Evolutionary conservation across 2,113 vertebrate species (phyloP).

Genomic region (Jaculus jaculus): DNA sequence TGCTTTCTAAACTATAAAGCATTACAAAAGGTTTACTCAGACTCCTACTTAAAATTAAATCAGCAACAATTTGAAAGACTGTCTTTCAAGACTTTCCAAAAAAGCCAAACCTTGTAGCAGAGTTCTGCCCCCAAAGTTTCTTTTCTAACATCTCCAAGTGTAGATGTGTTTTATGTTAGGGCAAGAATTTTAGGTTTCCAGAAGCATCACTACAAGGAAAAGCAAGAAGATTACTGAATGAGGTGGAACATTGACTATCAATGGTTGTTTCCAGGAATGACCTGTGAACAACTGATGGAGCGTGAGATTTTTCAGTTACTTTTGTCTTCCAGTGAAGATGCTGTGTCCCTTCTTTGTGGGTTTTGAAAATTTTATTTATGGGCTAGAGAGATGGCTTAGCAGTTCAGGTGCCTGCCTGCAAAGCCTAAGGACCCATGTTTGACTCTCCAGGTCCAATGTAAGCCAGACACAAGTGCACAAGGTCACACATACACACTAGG

Average conservation of each 20-base stretch:
- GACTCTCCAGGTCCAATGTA: no score
- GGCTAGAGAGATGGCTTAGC: no score
- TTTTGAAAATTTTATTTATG: no score
- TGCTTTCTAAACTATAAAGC: background rate
- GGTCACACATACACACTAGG: no score
- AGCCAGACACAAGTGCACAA: no score
- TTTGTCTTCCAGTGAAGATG: background rate
- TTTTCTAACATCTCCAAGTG: background rate
- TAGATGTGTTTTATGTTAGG: background rate
- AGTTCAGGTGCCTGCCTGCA: no score
- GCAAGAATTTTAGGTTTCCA: background rate
- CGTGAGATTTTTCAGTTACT: background rate
- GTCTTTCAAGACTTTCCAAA: background rate
- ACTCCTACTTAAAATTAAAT: constrained; percentile 30
- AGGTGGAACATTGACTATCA: background rate
- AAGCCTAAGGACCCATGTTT: no score
- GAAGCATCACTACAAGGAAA: background rate
- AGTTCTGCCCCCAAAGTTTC: background rate
- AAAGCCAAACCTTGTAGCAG: background rate
- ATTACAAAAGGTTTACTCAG: background rate
- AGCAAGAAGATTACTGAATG: background rate
- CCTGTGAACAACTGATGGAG: background rate
- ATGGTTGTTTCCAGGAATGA: background rate
- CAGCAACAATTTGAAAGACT: background rate
- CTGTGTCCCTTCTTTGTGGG: background rate